A percentile compares a stretch with the other conserved stretches of the same genome.
phyloP scores from a whole-genome alignment of 1,140 invertebrate species.

The Brachionus plicatilis region DNA sequence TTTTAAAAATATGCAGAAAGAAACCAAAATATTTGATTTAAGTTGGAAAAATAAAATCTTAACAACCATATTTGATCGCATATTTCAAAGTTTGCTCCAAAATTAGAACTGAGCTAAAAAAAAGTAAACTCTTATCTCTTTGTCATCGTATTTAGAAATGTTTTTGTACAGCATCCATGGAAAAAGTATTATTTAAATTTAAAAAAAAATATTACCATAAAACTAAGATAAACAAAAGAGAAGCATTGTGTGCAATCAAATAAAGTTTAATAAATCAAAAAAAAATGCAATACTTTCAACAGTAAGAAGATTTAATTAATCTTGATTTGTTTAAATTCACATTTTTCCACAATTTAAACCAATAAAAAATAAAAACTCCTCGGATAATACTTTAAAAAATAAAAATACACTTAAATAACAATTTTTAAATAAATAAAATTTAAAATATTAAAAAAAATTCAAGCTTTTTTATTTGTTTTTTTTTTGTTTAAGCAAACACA shows the following conservation, averaged over 20 bases:
- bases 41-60: background rate
- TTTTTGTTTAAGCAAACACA: background rate
- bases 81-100: background rate
- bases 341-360: background rate
- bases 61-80: background rate
- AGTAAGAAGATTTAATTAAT: background rate
- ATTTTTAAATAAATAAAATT: background rate
- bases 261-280: background rate
- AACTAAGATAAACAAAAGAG: background rate
- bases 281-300: too few relatives aligned
- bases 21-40: background rate
- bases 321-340: background rate
- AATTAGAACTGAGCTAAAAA: background rate
- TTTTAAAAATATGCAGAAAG: background rate
- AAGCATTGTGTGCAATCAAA: background rate
- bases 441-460: background rate
- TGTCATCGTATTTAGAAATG: background rate
- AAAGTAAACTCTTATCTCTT: background rate
- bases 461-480: background rate
- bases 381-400: too few relatives aligned
- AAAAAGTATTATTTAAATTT: background rate
- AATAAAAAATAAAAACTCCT: background rate
- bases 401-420: background rate
- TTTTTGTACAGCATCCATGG: background rate
- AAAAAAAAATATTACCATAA: background rate